These are phyloP conservation scores for Mormoops blainvillei DNA, from an alignment of 2,113 vertebrate species.

Conservation along the genomic window DNA sequence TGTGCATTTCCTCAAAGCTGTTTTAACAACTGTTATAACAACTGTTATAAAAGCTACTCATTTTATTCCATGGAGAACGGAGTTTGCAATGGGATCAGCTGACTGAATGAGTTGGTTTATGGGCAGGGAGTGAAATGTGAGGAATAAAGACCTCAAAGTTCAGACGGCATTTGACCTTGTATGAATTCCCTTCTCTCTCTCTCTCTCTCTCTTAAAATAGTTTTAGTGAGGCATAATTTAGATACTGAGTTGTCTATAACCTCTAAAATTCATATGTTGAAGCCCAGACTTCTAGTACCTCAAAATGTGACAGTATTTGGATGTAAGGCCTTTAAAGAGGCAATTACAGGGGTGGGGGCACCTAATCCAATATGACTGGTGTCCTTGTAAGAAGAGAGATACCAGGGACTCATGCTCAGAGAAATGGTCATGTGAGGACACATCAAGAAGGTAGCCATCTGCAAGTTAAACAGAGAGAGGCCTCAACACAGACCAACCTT, in stretches of 20 bases:
- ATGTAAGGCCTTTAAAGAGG: neutral
- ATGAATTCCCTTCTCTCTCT: neutral
- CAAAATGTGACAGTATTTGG: neutral
- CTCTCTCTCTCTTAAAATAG: neutral
- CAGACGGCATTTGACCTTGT: neutral
- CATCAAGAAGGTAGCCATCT: neutral
- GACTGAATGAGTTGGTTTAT: neutral
- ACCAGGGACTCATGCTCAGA: too few relatives aligned
- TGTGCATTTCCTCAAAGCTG: neutral
- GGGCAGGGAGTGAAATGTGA: neutral
- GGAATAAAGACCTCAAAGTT: neutral
- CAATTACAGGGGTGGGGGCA: neutral
- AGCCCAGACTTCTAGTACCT: neutral
- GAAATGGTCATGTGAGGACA: neutral
- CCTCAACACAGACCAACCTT: neutral
- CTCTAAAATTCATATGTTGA: neutral
- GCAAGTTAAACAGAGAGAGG: neutral
- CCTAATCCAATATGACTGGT: neutral
- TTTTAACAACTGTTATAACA: slow-evolving; percentile 23
- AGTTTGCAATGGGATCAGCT: neutral
- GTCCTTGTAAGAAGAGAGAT: neutral
- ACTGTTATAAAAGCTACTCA: neutral
- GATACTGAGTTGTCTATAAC: neutral
- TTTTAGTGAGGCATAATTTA: neutral
- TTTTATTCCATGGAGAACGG: neutral